A percentile compares a stretch with the other conserved stretches of the same genome.
phyloP scores from a whole-genome alignment of 1,140 invertebrate species.

The Mercenaria mercenaria region DNA sequence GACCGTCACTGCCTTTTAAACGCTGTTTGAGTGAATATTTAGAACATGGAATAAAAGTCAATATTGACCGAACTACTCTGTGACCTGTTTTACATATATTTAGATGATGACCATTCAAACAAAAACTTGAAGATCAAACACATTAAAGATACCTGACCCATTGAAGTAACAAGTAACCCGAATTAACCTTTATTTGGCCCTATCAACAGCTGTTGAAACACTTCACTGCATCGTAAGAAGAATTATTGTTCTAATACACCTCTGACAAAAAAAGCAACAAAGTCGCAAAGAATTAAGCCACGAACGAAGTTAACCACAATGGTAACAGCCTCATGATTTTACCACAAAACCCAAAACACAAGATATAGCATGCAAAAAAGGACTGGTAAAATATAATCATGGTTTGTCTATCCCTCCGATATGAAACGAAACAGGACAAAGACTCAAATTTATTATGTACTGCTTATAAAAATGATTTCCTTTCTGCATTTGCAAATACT shows the following conservation, averaged over 20 bases:
- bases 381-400: no score
- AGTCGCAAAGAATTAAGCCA: not conserved
- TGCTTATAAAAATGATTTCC: no score
- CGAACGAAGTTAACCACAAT: not conserved
- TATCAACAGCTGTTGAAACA: not conserved
- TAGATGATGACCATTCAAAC: not conserved
- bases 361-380: not conserved
- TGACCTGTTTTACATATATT: not conserved
- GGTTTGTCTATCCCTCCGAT: no score
- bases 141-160: not conserved
- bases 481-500: no score
- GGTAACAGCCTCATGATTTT: not conserved
- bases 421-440: no score
- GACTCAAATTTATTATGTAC: no score
- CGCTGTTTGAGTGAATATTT: not conserved
- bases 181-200: not conserved
- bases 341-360: not conserved
- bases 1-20: not conserved
- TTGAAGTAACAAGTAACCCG: not conserved
- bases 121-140: not conserved
- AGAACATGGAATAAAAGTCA: not conserved
- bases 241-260: not conserved
- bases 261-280: not conserved
- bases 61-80: constrained; percentile 4
- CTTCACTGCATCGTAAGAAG: not conserved